These are phyloP conservation scores for Brachyptera putata DNA, from an alignment of 2,888 invertebrate species.

Conservation along the genomic window DNA sequence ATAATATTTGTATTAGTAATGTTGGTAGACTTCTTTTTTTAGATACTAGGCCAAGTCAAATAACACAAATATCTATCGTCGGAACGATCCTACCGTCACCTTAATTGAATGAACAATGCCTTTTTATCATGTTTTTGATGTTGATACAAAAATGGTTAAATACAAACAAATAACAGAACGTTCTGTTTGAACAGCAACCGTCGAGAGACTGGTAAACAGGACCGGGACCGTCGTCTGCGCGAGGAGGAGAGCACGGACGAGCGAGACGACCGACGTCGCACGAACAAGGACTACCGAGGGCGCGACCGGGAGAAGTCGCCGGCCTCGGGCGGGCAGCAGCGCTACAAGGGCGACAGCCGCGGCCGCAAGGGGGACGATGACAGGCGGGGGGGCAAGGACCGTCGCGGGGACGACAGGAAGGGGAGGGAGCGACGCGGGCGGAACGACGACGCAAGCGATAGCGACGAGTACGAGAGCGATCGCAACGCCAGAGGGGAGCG, in stretches of 20 bases:
- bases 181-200: not conserved
- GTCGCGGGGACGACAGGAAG: not conserved
- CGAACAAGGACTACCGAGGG: constrained; percentile 17
- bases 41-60: too few relatives aligned
- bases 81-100: too few relatives aligned
- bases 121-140: too few relatives aligned
- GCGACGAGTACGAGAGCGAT: constrained; percentile 28
- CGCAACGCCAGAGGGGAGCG: constrained; percentile 9
- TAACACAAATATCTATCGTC: too few relatives aligned
- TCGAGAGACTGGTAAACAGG: constrained; percentile 12
- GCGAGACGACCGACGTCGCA: constrained; percentile 18
- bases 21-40: too few relatives aligned
- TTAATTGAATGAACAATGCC: too few relatives aligned
- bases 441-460: constrained; percentile 28
- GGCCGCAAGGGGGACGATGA: not conserved
- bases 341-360: not conserved
- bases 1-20: too few relatives aligned
- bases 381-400: not conserved
- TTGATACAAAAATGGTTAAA: too few relatives aligned
- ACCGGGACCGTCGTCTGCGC: constrained; percentile 25
- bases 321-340: not conserved
- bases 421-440: constrained; percentile 15
- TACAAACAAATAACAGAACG: not conserved
- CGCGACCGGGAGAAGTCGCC: constrained; percentile 22
- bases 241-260: constrained; percentile 32